A percentile compares a stretch with the other conserved stretches of the same genome.
Conservation (phyloP, 2,113 vertebrate species). For the Sterna hirundo region DNA sequence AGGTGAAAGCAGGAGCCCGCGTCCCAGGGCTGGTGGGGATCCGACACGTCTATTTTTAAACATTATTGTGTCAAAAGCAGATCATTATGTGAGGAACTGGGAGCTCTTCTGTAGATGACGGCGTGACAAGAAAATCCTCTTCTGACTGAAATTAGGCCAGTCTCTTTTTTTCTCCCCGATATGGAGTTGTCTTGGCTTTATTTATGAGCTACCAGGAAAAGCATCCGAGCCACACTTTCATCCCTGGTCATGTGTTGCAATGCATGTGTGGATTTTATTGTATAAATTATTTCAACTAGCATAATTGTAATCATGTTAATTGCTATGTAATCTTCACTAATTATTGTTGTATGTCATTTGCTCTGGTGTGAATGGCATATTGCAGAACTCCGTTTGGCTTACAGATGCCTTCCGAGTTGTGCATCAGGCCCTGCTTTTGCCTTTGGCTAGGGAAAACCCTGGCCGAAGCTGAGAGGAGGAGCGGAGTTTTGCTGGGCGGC, state of each 20-base stretch:
- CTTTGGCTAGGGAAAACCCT: neutral
- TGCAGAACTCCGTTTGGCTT: constrained; percentile 56
- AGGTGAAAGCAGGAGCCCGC: neutral
- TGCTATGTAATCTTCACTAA: constrained; percentile 78
- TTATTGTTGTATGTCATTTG: constrained; percentile 81
- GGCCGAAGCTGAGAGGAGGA: neutral
- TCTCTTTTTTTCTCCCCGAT: neutral
- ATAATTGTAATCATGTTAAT: constrained; percentile 79
- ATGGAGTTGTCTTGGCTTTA: neutral
- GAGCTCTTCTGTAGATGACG: neutral
- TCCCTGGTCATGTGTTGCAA: constrained; percentile 45
- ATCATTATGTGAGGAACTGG: neutral
- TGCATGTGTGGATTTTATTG: constrained; percentile 68
- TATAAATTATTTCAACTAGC: constrained; percentile 72
- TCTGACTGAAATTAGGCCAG: constrained; percentile 22
- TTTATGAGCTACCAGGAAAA: neutral
- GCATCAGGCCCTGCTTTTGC: neutral
- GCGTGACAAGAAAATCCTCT: neutral
- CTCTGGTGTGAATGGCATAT: constrained; percentile 69
- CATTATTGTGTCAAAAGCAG: neutral
- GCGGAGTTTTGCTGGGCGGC: neutral
- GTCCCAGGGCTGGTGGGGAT: neutral
- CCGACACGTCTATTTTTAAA: neutral
- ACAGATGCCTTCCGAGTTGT: constrained; percentile 8
- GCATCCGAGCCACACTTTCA: neutral